A percentile compares a stretch with the other conserved stretches of the same genome.
Evolutionary conservation across 2,113 vertebrate species (phyloP).

Genomic region (Takifugu bimaculatus): DNA sequence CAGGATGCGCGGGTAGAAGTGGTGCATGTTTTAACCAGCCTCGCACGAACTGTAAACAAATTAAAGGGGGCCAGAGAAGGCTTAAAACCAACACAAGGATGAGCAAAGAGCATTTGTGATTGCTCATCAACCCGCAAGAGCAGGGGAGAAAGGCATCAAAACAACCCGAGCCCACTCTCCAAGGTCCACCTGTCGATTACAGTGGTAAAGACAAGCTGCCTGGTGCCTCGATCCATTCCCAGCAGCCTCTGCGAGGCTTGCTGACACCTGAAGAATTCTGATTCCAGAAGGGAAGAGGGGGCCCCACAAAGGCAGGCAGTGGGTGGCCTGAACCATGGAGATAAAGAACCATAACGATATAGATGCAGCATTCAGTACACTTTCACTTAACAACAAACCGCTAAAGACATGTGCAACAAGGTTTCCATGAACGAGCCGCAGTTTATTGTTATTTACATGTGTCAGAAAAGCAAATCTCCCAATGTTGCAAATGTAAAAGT

Average conservation of each 20-base stretch:
- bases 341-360: conserved; percentile 55
- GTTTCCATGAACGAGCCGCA: conserved; percentile 33
- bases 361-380: conserved; percentile 25
- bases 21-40: not conserved
- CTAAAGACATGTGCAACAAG: conserved; percentile 34
- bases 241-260: conserved; percentile 44
- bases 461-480: not conserved
- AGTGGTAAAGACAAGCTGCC: conserved; percentile 64
- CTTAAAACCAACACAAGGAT: conserved; percentile 37
- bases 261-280: conserved; percentile 62
- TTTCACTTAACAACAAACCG: conserved; percentile 45
- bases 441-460: conserved; percentile 15
- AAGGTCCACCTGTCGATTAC: conserved; percentile 68
- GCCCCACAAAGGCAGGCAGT: conserved; percentile 38
- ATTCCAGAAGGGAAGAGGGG: conserved; percentile 60
- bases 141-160: conserved; percentile 50
- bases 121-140: conserved; percentile 56
- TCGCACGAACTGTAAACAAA: conserved; percentile 1
- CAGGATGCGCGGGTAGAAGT: not conserved
- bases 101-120: conserved; percentile 33
- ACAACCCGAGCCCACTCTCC: conserved; percentile 54
- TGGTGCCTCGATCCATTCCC: conserved; percentile 58
- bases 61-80: conserved; percentile 1
- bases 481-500: conserved; percentile 8
- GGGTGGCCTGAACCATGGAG: conserved; percentile 50